Evolutionary conservation across 2,888 invertebrate genomes (phyloP), one percentile per base, ranked within the genome.

Genomic region (Orchesellides sinensis): DNA sequence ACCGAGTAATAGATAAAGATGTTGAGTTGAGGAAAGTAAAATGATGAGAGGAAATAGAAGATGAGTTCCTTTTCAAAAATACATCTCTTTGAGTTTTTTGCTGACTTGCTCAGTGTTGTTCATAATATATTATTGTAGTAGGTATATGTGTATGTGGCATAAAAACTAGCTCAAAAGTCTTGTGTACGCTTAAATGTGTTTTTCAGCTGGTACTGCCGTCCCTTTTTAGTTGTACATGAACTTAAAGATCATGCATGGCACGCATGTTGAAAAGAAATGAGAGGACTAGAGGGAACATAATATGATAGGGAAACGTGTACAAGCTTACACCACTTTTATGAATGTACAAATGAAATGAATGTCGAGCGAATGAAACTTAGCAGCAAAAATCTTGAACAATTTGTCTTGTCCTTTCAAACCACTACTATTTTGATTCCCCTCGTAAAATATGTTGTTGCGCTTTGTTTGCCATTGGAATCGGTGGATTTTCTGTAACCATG

Each of bases 31-130:
- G 63, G 52, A 56, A 72, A 59, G 52, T 49, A 61, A 72, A 81
- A 63, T 45, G 72, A 81, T 65, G 70, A 65, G n/a, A 52, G 56
- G 72, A 79, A 66, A 65, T 54, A 40, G 68, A 32, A 68, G 49
- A 73, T 68, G 73, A 81, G 66, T 81, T 65, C 56, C 65, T 72
- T 72, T 70, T 65, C 45, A 66, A 73, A 78, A 72, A 72, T 23
- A 80, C 47, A 56, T 68, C 56, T 45, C 47, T 68, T 54, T 61
- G 17, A 52, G 72, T 72, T 65, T 63, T 70, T 65, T 79, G 61
- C 69, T 69, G 69, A 78, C 78, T 68, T 78, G 59, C 78, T 77
- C 47, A 59, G 40, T 45, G 35, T 40, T 40, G 40, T 2, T n/a
- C n/a, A n/a, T n/a, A n/a, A n/a, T n/a, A n/a, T n/a, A n/a, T n/a